Evolutionary conservation across 2,888 invertebrate genomes (phyloP).

Genomic region (Morpho achilles): DNA sequence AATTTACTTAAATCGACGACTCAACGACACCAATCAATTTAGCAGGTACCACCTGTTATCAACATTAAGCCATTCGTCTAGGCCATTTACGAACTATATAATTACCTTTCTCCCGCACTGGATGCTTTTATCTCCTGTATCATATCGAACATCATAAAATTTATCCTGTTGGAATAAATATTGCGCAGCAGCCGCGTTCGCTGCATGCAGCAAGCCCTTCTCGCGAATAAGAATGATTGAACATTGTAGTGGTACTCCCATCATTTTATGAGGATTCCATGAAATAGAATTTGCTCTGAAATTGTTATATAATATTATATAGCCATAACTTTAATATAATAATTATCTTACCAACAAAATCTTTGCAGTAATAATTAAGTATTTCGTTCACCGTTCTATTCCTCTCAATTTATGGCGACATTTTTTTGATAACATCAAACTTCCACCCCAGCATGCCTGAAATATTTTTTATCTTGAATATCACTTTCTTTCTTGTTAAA

Average conservation of each 20-base stretch:
- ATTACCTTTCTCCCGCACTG: constrained; percentile 93
- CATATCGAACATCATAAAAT: constrained; percentile 88
- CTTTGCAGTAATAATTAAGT: not conserved
- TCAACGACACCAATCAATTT: too few relatives aligned
- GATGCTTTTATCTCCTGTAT: constrained; percentile 91
- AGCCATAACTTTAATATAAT: too few relatives aligned
- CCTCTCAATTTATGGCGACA: constrained; percentile 81
- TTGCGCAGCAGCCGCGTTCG: constrained; percentile 85
- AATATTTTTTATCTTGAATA: constrained; percentile 24
- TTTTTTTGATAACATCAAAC: constrained; percentile 83
- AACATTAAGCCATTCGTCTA: too few relatives aligned
- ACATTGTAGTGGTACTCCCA: constrained; percentile 89
- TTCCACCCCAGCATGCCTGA: constrained; percentile 90
- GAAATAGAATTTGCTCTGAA: constrained; percentile 86
- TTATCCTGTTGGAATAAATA: constrained; percentile 92
- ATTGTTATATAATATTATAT: constrained; percentile 16
- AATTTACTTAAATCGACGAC: too few relatives aligned
- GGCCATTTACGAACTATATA: too few relatives aligned
- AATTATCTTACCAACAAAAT: too few relatives aligned
- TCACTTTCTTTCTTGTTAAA: too few relatives aligned
- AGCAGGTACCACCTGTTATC: too few relatives aligned
- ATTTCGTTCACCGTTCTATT: constrained; percentile 76
- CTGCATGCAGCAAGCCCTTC: constrained; percentile 80
- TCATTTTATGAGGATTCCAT: constrained; percentile 93
- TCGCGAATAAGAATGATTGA: constrained; percentile 83